Evolutionary conservation across 64 coral and sea anemone species (phyloP), one percentile per base, ranked within the genome.

Genomic region (Stichodactyla helianthus): DNA sequence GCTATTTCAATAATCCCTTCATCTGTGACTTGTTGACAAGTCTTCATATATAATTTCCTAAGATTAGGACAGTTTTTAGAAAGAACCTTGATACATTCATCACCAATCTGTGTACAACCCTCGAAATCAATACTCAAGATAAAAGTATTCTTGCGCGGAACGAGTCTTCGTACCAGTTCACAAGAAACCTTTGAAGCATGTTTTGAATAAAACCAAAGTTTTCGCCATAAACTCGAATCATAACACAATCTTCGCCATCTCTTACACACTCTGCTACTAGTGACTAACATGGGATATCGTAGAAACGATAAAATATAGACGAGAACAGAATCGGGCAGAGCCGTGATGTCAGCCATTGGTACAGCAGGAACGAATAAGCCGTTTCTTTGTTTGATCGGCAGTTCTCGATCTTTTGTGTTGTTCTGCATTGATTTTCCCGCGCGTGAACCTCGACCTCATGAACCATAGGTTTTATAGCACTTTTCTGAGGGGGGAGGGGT

Each of bases 291-390:
- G 53, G 84, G 89, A 68, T 90, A 89, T 16, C 89, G 87, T 70
- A 98, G 87, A 91, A 92, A 95, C 74, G 93, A 94, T 53, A 98
- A 90, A 88, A 98, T 82, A 62, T 90, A 89, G 86, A 94, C 86
- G 50, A 98, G 86, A 1, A 98, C 87, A 11, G 93, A 89, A 61
- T 98, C 96, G 35, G 96, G 96, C 52, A 98, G 18, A 6, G 84
- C 55, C 7, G 71, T 50, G 77, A 96, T 55, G 50, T 85, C 90
- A 23, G 94, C 94, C 94, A 96, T 96, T 20, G 74, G 53, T 78
- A 27, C 53, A 28, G 53, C 19, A 25, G 56, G 35, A 44, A 44
- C 35, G 35, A 44, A 44, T 44, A 44, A 56, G 82, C 61, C 59
- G 85, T 92, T 89, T 83, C 82, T 89, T 51, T 92, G 60, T 89